Percentiles rank a stretch among this genome's conserved stretches.
These are phyloP conservation scores for Bombus sylvicola DNA, from an alignment of 1,140 invertebrate genomes.

Conservation along the genomic window DNA sequence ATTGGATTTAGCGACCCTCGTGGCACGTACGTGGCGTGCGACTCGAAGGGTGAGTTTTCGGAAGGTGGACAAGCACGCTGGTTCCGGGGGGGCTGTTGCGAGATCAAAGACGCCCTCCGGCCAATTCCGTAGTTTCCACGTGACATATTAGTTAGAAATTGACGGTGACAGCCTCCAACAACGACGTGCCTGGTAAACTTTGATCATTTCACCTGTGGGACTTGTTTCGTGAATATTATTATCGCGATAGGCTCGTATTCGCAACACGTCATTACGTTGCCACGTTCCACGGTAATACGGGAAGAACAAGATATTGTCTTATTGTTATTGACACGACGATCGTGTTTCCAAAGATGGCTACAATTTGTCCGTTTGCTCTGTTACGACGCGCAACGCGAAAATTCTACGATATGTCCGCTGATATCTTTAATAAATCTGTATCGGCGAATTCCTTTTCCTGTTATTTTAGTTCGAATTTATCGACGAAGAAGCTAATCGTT, in stretches of 20 bases:
- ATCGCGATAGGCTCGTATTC: neutral
- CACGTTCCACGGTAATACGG: neutral
- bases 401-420: neutral
- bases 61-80: constrained; percentile 65
- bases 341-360: neutral
- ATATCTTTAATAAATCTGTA: neutral
- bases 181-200: constrained; percentile 64
- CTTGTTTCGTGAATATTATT: constrained; percentile 53
- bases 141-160: constrained; percentile 78
- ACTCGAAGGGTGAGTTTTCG: constrained; percentile 67
- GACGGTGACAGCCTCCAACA: constrained; percentile 71
- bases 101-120: constrained; percentile 73
- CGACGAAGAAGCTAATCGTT: neutral
- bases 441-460: neutral
- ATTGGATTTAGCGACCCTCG: constrained; percentile 73
- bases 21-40: constrained; percentile 63
- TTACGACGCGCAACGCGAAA: neutral
- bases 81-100: constrained; percentile 33
- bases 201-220: constrained; percentile 74
- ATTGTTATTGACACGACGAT: neutral
- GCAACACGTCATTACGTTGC: constrained; percentile 8
- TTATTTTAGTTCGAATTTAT: neutral
- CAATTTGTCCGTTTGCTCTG: too few species aligned
- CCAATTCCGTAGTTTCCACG: constrained; percentile 63
- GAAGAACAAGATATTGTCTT: neutral